Conservation (phyloP, 2,797 vertebrate genomes). For the Crocidura indochinensis region DNA sequence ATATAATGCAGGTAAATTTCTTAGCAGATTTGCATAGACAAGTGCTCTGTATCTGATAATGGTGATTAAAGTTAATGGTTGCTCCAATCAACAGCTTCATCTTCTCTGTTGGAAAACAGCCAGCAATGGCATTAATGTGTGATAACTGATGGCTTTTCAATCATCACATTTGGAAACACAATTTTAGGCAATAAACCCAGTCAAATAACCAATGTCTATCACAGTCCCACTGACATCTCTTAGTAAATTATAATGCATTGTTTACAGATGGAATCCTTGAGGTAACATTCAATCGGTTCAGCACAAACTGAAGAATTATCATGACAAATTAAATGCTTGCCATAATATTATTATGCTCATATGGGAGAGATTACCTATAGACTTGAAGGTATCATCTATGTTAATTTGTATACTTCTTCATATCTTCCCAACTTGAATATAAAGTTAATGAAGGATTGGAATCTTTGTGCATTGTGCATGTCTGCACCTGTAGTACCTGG, state of each 20-base stretch:
- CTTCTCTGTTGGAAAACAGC: not conserved
- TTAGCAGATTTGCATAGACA: not conserved
- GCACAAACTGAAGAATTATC: not conserved
- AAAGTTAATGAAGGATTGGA: not conserved
- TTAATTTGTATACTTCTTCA: slow-evolving; percentile 21
- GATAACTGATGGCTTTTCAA: not conserved
- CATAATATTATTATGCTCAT: not conserved
- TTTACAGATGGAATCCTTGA: not conserved
- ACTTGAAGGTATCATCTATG: not conserved
- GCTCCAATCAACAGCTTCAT: not conserved
- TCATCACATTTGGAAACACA: not conserved
- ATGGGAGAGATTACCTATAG: not conserved
- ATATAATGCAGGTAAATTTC: not conserved
- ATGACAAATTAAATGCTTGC: not conserved
- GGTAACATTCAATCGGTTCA: not conserved
- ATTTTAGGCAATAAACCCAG: not conserved
- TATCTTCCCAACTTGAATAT: not conserved
- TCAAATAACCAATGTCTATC: not conserved
- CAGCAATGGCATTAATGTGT: not conserved
- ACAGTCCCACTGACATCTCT: not conserved
- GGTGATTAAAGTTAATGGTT: not conserved
- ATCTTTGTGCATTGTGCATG: not conserved
- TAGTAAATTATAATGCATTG: not conserved
- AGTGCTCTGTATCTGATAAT: not conserved
- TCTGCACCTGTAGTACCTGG: not conserved